phyloP scores from a whole-genome alignment of 2,888 invertebrate genomes.

The Reticulitermes lucifugus region DNA sequence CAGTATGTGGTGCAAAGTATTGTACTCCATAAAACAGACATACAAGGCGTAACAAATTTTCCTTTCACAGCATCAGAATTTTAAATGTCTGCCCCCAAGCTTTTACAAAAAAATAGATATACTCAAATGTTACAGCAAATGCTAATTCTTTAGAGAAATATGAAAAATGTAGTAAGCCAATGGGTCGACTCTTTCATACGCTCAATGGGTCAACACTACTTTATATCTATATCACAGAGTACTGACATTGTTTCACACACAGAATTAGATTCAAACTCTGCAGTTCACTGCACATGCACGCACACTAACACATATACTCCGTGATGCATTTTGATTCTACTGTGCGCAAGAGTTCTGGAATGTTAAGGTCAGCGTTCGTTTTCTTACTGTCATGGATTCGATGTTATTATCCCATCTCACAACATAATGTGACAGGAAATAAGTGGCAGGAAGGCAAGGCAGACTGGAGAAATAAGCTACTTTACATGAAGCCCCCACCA shows the following conservation, averaged over 20 bases:
- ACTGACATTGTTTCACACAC: neutral
- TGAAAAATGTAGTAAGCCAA: too few species aligned
- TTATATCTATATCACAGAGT: neutral
- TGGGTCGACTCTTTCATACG: neutral
- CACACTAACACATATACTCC: neutral
- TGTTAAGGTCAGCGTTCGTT: neutral
- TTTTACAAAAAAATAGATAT: too few species aligned
- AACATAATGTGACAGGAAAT: neutral
- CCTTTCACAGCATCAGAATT: too few species aligned
- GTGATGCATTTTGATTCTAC: neutral
- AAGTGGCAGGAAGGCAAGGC: neutral
- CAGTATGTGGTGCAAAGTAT: too few species aligned
- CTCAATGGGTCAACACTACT: neutral
- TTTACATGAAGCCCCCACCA: neutral
- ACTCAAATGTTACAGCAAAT: too few species aligned
- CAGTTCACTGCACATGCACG: neutral
- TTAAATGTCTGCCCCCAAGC: too few species aligned
- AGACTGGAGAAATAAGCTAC: neutral
- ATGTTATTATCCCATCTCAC: neutral
- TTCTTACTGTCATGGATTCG: neutral
- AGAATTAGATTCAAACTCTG: neutral
- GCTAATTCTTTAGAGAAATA: too few species aligned
- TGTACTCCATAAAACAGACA: too few species aligned
- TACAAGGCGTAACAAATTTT: too few species aligned
- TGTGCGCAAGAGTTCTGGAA: neutral